Conservation (phyloP, 92 coral and sea anemone species). For the Heteractis magnifica region DNA sequence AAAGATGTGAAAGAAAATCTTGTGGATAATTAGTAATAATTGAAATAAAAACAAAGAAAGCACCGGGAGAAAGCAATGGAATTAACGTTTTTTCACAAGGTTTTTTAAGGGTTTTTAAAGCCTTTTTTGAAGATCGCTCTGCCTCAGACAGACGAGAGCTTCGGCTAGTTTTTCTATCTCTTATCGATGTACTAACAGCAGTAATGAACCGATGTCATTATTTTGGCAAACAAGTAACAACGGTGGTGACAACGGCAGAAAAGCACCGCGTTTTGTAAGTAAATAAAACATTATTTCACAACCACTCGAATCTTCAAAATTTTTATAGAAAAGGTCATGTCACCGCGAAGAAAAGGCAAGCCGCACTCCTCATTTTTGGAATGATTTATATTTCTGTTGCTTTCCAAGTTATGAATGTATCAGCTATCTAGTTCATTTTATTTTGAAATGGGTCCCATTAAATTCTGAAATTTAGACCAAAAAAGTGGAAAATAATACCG, state of each 20-base stretch:
- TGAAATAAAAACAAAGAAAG: neutral
- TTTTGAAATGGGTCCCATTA: neutral
- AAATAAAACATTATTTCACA: neutral
- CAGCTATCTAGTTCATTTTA: neutral
- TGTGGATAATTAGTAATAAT: neutral
- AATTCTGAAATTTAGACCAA: neutral
- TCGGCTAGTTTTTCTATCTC: neutral
- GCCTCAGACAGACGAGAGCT: neutral
- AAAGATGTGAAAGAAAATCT: neutral
- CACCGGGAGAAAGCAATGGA: too few species aligned
- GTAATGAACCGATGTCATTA: neutral
- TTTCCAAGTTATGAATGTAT: neutral
- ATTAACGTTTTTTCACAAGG: too few species aligned
- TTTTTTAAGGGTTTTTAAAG: neutral
- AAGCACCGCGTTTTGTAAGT: constrained; percentile 2
- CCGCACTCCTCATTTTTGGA: neutral
- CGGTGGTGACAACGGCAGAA: neutral
- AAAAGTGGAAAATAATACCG: neutral
- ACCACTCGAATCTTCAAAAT: neutral
- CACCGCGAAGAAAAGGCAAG: neutral
- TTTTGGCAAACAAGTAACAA: neutral
- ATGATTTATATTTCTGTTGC: neutral
- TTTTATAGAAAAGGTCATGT: constrained; percentile 6
- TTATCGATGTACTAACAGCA: neutral
- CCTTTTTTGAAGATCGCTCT: neutral